Evolutionary conservation across 2,888 invertebrate species (phyloP).

Genomic region (Cremastobaeus sp.): DNA sequence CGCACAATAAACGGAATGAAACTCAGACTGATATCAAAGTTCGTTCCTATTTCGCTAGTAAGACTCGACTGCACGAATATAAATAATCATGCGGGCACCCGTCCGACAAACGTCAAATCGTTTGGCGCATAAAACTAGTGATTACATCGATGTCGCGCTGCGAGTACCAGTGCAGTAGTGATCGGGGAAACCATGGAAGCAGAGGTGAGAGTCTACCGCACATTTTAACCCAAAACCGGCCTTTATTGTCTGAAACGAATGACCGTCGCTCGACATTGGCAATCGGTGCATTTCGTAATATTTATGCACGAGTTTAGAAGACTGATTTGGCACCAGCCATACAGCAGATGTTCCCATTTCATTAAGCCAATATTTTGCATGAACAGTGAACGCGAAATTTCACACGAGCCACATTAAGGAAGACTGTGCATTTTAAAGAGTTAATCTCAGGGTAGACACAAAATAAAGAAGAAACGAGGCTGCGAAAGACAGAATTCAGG

Average conservation of each 20-base stretch:
- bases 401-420: background rate
- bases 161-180: constrained; percentile 13
- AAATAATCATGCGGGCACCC: constrained; percentile 39
- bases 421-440: background rate
- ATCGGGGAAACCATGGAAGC: constrained; percentile 67
- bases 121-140: background rate
- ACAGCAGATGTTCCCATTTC: constrained; percentile 26
- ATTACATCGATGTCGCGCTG: constrained; percentile 2
- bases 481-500: no score
- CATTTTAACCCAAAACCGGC: constrained; percentile 31
- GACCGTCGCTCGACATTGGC: constrained; percentile 54
- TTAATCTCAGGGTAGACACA: background rate
- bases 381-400: constrained; percentile 17
- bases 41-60: background rate
- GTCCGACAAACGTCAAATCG: constrained; percentile 31
- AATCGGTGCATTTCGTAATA: constrained; percentile 62
- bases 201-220: constrained; percentile 66
- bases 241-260: constrained; percentile 7
- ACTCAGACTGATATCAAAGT: constrained; percentile 17
- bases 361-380: constrained; percentile 31
- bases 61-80: constrained; percentile 16
- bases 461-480: background rate
- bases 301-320: constrained; percentile 56
- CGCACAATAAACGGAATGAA: constrained; percentile 29
- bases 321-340: constrained; percentile 44